Evolutionary conservation across 2,888 invertebrate species (phyloP).

Genomic region (Antheraea assamensis): DNA sequence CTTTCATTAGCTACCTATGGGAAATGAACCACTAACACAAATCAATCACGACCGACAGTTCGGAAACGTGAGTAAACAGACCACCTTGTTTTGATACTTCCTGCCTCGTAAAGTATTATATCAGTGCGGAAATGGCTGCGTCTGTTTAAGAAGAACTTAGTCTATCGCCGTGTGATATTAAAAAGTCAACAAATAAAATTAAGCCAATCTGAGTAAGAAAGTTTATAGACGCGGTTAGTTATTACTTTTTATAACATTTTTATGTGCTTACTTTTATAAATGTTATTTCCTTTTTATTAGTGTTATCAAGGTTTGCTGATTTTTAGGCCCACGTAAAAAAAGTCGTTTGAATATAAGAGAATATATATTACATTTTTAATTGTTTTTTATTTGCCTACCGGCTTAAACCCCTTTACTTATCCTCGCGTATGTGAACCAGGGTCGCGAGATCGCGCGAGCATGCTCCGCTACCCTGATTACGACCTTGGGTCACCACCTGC

Average conservation of each 20-base stretch:
- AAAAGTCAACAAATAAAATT: background rate
- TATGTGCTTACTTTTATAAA: background rate
- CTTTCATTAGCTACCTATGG: conserved; percentile 5
- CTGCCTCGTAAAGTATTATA: background rate
- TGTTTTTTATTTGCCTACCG: too few relatives aligned
- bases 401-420: too few relatives aligned
- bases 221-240: background rate
- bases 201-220: background rate
- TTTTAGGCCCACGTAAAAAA: too few relatives aligned
- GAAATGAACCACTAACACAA: conserved; percentile 1
- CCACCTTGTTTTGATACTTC: background rate
- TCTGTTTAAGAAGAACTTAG: background rate
- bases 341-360: too few relatives aligned
- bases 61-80: background rate
- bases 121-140: background rate
- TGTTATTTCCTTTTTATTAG: background rate
- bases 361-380: too few relatives aligned
- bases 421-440: too few relatives aligned
- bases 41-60: background rate
- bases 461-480: too few relatives aligned
- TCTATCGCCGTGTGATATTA: background rate
- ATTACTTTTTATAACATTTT: background rate
- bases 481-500: too few relatives aligned
- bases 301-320: too few relatives aligned
- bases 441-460: too few relatives aligned